Percentiles rank a stretch among this genome's conserved stretches.
These are phyloP conservation scores for Heteromyza rotundicornis DNA, from an alignment of 2,888 invertebrate genomes.

Conservation along the genomic window DNA sequence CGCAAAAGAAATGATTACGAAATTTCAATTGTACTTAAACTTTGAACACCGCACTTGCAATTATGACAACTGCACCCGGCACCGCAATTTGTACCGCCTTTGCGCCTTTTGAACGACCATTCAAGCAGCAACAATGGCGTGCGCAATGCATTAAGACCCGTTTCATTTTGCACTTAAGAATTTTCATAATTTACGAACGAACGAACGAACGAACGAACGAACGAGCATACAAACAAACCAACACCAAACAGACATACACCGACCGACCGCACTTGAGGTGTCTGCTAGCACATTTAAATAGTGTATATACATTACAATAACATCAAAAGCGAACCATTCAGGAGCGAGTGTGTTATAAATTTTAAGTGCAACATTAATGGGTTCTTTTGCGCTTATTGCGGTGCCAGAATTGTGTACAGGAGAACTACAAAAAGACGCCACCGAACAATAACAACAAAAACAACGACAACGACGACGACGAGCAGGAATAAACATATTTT, in stretches of 20 bases:
- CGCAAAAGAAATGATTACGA: too few species aligned
- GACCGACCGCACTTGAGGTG: neutral
- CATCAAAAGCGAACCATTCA: neutral
- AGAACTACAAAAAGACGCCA: neutral
- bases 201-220: neutral
- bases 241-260: neutral
- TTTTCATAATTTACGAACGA: neutral
- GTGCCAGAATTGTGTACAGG: too few species aligned
- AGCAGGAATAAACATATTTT: neutral
- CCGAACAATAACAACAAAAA: too few species aligned
- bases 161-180: constrained; percentile 1
- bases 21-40: too few species aligned
- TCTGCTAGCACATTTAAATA: neutral
- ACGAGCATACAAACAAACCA: neutral
- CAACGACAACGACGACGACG: neutral
- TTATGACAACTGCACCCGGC: too few species aligned
- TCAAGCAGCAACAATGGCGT: neutral
- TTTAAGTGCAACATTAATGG: constrained; percentile 2
- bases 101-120: neutral
- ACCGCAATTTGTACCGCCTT: neutral
- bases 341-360: neutral
- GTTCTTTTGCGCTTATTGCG: neutral
- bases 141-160: neutral
- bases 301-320: neutral
- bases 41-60: too few species aligned